phyloP scores from a whole-genome alignment of 2,113 vertebrate species.

The Clarias macrocephalus region DNA sequence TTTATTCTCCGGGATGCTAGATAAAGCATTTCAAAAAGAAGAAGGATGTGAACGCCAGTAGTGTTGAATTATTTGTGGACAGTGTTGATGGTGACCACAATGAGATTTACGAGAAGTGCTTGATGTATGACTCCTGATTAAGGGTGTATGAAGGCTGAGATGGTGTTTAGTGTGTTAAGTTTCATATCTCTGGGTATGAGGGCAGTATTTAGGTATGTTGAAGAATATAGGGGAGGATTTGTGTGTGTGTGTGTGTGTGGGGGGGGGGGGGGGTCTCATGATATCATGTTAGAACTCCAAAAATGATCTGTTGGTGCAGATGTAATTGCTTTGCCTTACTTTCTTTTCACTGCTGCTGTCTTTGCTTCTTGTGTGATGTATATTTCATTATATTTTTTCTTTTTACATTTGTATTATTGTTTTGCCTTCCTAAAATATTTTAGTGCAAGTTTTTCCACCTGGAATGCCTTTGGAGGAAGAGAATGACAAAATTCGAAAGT shows the following conservation, averaged over 20 bases:
- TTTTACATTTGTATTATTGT: neutral
- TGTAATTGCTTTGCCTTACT: neutral
- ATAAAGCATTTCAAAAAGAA: neutral
- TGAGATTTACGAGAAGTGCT: neutral
- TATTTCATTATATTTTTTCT: neutral
- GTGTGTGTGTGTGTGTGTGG: too few species aligned
- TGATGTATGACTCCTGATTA: neutral
- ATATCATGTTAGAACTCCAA: neutral
- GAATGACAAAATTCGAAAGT: neutral
- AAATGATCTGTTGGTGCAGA: neutral
- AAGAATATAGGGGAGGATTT: neutral
- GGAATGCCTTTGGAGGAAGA: constrained; percentile 65
- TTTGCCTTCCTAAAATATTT: constrained; percentile 37
- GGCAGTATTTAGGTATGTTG: neutral
- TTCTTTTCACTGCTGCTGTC: neutral
- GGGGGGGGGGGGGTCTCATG: neutral
- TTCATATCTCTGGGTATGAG: neutral
- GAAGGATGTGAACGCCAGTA: too few species aligned
- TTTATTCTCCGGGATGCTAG: neutral
- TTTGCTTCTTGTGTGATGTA: neutral
- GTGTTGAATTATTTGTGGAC: neutral
- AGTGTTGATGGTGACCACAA: neutral
- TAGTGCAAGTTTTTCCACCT: constrained; percentile 63
- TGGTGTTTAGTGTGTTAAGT: neutral
- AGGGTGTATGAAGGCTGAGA: neutral